These are phyloP conservation scores for Ectobius pallidus DNA, from an alignment of 2,888 invertebrate species.

Conservation along the genomic window DNA sequence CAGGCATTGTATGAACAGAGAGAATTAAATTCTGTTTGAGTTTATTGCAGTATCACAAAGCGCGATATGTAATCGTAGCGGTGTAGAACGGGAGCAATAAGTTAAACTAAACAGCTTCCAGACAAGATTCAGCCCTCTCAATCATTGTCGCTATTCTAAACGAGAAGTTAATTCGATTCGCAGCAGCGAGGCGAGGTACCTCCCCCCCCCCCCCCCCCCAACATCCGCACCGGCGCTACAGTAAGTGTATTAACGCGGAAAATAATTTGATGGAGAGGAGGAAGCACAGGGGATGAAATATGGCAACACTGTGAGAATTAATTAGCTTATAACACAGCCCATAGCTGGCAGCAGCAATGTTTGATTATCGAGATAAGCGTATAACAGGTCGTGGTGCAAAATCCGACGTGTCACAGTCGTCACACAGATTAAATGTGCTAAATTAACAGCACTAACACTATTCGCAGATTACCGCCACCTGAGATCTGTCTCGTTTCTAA, in stretches of 20 bases:
- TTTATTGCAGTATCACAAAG: too few relatives aligned
- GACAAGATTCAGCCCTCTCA: conserved; percentile 16
- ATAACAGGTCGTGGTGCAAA: background rate
- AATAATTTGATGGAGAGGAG: conserved; percentile 30
- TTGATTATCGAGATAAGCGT: background rate
- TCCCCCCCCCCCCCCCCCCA: background rate
- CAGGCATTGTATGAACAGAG: too few relatives aligned
- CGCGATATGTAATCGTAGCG: too few relatives aligned
- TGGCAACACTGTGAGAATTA: conserved; percentile 32
- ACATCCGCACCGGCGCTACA: too few relatives aligned
- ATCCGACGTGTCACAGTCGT: background rate
- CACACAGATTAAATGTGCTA: background rate
- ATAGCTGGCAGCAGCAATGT: conserved; percentile 9
- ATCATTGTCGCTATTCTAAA: conserved; percentile 33
- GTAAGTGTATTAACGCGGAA: conserved; percentile 34
- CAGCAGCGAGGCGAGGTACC: background rate
- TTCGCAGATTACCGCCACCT: too few relatives aligned
- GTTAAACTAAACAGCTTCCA: conserved; percentile 6
- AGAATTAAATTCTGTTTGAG: too few relatives aligned
- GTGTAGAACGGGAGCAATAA: too few relatives aligned
- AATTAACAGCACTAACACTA: conserved; percentile 1
- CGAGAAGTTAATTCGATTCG: conserved; percentile 34
- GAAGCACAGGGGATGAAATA: conserved; percentile 27
- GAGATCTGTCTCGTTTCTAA: too few relatives aligned
- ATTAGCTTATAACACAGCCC: conserved; percentile 24